phyloP scores from a whole-genome alignment of 2,888 invertebrate species.

The Gymnosoma rotundatum region DNA sequence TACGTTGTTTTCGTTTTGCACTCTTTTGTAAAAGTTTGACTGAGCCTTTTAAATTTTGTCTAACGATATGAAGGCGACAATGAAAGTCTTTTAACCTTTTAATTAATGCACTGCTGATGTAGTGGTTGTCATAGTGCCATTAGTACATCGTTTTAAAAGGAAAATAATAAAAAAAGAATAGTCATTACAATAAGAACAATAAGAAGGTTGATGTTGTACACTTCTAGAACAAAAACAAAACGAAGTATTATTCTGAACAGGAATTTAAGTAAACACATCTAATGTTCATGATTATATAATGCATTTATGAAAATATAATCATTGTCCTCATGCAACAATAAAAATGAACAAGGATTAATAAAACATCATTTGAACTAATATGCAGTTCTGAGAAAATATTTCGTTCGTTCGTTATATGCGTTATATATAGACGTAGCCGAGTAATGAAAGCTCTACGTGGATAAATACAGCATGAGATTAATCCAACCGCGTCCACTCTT shows the following conservation, averaged over 20 bases:
- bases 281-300: not conserved
- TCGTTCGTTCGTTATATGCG: no score
- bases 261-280: not conserved
- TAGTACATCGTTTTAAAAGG: not conserved
- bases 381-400: no score
- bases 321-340: not conserved
- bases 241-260: not conserved
- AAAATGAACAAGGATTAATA: not conserved
- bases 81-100: not conserved
- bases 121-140: not conserved
- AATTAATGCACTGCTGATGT: constrained; percentile 11
- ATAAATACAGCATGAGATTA: no score
- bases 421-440: no score
- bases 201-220: not conserved
- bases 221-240: not conserved
- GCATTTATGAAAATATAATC: not conserved
- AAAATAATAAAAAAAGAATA: not conserved
- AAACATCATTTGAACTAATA: not conserved
- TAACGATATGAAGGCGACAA: not conserved
- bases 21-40: not conserved
- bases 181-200: constrained; percentile 2
- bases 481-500: no score
- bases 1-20: no score
- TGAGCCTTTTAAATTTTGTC: not conserved
- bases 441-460: no score